Conservation (phyloP, 1,140 invertebrate genomes). For the Aphaenogaster ashmeadi region DNA sequence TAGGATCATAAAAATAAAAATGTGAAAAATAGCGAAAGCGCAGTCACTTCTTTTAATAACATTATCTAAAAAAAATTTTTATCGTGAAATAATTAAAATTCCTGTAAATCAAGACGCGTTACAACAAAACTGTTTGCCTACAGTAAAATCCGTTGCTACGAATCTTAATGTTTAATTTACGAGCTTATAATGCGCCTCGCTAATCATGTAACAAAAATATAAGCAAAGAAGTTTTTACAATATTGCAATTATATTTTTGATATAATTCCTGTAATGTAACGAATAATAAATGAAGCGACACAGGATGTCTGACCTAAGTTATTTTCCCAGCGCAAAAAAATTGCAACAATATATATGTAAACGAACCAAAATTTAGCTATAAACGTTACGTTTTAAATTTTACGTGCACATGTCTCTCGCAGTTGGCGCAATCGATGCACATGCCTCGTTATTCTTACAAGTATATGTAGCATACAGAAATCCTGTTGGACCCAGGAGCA, state of each 20-base stretch:
- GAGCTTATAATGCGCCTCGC: neutral
- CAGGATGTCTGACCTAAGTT: neutral
- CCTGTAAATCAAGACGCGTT: neutral
- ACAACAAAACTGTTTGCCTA: neutral
- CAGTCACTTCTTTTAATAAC: conserved; percentile 53
- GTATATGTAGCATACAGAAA: conserved; percentile 6
- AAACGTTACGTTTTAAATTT: conserved; percentile 16
- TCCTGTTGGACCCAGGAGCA: neutral
- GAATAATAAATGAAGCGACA: neutral
- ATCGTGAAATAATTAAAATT: neutral
- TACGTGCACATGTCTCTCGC: neutral
- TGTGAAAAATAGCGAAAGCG: neutral
- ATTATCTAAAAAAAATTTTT: conserved; percentile 8
- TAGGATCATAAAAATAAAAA: neutral
- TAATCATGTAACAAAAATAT: neutral
- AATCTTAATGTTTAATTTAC: neutral
- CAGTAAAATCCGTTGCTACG: neutral
- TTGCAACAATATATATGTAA: neutral
- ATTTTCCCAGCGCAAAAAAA: neutral
- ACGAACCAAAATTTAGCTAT: conserved; percentile 1
- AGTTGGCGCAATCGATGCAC: neutral
- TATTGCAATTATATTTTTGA: neutral
- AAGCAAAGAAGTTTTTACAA: neutral
- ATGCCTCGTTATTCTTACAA: conserved; percentile 6
- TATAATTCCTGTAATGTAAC: neutral